Evolutionary conservation across 2,113 vertebrate genomes (phyloP).

Genomic region (Entelurus aequoreus): DNA sequence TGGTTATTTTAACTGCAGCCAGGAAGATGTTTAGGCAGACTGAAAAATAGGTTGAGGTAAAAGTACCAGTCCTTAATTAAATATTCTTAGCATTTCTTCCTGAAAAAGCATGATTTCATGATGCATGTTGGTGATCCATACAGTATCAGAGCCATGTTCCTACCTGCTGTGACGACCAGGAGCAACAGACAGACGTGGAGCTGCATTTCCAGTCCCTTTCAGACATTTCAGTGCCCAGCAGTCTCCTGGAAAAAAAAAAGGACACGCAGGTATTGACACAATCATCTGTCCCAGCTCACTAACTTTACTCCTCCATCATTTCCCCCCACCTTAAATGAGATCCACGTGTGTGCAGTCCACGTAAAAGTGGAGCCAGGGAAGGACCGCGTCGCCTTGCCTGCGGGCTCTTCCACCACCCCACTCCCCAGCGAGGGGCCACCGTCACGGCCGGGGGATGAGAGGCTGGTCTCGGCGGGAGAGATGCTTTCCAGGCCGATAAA

Average conservation of each 20-base stretch:
- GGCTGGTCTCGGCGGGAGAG: not conserved
- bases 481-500: not conserved
- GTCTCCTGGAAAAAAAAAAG: not conserved
- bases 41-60: too few species aligned
- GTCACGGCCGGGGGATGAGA: not conserved
- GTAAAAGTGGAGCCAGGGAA: not conserved
- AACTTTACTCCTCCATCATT: conserved; percentile 50
- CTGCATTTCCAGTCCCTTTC: conserved; percentile 62
- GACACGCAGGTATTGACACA: not conserved
- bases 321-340: conserved; percentile 44
- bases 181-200: conserved; percentile 57
- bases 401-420: too few species aligned
- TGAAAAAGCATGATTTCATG: too few species aligned
- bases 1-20: too few species aligned
- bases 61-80: too few species aligned
- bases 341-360: conserved; percentile 44
- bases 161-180: conserved; percentile 66
- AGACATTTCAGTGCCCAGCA: not conserved
- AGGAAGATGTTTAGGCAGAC: too few species aligned
- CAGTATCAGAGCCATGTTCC: not conserved
- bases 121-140: too few species aligned
- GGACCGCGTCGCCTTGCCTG: not conserved
- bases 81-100: too few species aligned
- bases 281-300: not conserved
- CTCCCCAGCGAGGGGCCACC: not conserved